Conservation (phyloP, 2,113 vertebrate species). For the Rana temporaria region DNA sequence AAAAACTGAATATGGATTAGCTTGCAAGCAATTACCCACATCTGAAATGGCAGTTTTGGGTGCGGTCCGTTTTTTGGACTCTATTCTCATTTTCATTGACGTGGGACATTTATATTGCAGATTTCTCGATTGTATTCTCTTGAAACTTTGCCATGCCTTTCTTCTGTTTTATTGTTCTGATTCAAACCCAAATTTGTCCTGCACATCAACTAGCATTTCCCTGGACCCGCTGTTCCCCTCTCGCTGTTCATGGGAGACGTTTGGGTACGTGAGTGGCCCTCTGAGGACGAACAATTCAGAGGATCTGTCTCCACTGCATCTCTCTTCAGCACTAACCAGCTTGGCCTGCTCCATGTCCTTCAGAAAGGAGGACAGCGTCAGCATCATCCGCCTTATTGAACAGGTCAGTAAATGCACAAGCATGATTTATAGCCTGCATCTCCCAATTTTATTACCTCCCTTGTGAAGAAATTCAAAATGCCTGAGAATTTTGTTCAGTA, state of each 20-base stretch:
- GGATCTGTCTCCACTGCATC: conserved; percentile 84
- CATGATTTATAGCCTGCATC: too few species aligned
- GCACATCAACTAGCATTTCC: conserved; percentile 81
- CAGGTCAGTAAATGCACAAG: conserved; percentile 76
- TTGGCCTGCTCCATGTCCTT: conserved; percentile 93
- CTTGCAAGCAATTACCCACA: too few species aligned
- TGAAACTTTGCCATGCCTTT: background rate
- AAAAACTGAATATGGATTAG: too few species aligned
- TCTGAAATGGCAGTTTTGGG: too few species aligned
- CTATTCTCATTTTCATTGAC: too few species aligned
- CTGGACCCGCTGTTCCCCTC: conserved; percentile 96
- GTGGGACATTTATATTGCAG: too few species aligned
- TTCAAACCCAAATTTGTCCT: conserved; percentile 4
- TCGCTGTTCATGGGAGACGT: conserved; percentile 98
- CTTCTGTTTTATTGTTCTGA: background rate
- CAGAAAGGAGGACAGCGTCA: conserved; percentile 94
- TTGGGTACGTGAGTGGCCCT: conserved; percentile 88
- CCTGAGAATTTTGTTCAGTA: too few species aligned
- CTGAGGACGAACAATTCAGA: conserved; percentile 77
- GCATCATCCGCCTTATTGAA: conserved; percentile 95
- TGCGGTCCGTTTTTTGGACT: too few species aligned
- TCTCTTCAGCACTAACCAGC: conserved; percentile 91
- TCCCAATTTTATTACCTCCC: too few species aligned
- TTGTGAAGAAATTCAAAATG: too few species aligned
- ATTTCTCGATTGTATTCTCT: too few species aligned